A percentile compares a stretch with the other conserved stretches of the same genome.
Conservation (phyloP, 2,888 invertebrate genomes). For the Oxytorus armatus region DNA sequence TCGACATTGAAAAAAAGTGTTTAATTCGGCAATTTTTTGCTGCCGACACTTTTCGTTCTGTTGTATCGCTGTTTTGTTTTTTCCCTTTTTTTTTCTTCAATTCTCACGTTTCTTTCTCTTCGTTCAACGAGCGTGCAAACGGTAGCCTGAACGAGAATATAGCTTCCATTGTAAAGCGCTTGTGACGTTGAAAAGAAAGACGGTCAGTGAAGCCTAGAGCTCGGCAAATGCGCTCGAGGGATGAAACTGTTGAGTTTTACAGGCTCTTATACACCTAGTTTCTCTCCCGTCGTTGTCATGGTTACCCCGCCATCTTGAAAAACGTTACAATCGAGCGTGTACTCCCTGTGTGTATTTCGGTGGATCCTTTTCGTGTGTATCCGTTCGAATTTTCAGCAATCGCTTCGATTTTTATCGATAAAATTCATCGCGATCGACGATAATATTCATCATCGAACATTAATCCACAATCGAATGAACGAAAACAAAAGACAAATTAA, state of each 20-base stretch:
- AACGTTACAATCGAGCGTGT: constrained; percentile 67
- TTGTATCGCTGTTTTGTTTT: neutral
- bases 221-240: constrained; percentile 38
- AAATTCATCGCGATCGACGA: too few species aligned
- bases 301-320: constrained; percentile 83
- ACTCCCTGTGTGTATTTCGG: constrained; percentile 47
- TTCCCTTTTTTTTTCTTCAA: too few species aligned
- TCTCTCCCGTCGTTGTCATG: constrained; percentile 78
- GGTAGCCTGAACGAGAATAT: neutral
- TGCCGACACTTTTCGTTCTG: too few species aligned
- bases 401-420: too few species aligned
- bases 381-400: too few species aligned
- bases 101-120: too few species aligned
- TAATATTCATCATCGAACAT: too few species aligned
- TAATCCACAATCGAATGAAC: too few species aligned
- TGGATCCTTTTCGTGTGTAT: constrained; percentile 28
- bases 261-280: constrained; percentile 35
- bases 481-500: too few species aligned
- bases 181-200: neutral
- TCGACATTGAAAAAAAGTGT: too few species aligned
- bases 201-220: neutral
- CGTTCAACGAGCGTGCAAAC: too few species aligned
- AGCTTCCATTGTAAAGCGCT: neutral
- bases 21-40: too few species aligned
- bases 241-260: constrained; percentile 23